Evolutionary conservation across 2,113 vertebrate genomes (phyloP).

Genomic region (Cheilinus undulatus): DNA sequence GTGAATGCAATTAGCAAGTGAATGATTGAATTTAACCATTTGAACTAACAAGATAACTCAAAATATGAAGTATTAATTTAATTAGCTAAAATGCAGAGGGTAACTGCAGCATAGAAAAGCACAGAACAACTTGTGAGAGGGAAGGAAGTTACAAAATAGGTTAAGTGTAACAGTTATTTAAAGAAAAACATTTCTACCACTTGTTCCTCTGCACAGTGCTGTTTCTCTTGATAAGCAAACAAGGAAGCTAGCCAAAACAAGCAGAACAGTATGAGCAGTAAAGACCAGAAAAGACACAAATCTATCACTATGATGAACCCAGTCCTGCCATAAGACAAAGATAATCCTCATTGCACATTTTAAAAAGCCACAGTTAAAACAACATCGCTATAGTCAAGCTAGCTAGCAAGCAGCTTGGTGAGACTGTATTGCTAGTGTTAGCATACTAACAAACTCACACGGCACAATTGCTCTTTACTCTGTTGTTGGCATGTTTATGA

Average conservation of each 20-base stretch:
- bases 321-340: background rate
- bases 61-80: background rate
- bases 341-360: background rate
- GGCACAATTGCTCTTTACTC: too few species aligned
- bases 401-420: background rate
- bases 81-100: background rate
- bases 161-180: background rate
- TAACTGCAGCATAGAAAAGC: background rate
- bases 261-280: background rate
- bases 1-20: background rate
- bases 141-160: background rate
- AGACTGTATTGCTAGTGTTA: background rate
- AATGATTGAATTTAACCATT: background rate
- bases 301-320: background rate
- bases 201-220: constrained; percentile 1
- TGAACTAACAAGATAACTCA: background rate
- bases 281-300: background rate
- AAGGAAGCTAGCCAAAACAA: background rate
- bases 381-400: background rate
- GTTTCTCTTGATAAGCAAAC: background rate
- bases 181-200: background rate
- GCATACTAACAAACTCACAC: background rate
- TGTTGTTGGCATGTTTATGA: too few species aligned
- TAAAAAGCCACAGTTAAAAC: background rate
- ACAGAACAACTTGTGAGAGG: background rate